phyloP scores from a whole-genome alignment of 2,113 vertebrate genomes.

The Ictalurus punctatus region DNA sequence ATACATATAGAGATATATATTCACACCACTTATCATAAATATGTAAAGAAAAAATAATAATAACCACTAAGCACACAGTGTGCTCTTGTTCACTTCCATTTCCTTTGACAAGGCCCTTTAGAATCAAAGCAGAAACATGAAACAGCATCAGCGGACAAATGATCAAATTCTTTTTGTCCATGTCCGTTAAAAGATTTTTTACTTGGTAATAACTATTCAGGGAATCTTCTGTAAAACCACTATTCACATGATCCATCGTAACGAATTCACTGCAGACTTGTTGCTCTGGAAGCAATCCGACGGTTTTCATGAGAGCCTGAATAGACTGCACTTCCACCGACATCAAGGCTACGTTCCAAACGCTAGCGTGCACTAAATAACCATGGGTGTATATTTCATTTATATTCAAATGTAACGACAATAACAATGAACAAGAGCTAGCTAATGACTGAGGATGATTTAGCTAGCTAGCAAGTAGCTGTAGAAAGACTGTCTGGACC shows the following conservation, averaged over 20 bases:
- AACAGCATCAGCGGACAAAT: neutral
- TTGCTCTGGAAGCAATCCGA: slow-evolving; percentile 43
- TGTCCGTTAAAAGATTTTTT: neutral
- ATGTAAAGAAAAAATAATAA: slow-evolving; percentile 63
- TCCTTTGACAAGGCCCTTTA: slow-evolving; percentile 68
- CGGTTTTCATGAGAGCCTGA: neutral
- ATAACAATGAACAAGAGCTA: neutral
- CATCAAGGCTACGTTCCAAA: neutral
- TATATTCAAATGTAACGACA: neutral
- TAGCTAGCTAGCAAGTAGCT: neutral
- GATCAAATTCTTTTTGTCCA: neutral
- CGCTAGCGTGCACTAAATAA: neutral
- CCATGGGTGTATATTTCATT: neutral
- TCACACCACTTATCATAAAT: slow-evolving; percentile 76
- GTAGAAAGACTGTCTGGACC: neutral
- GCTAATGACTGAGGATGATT: neutral
- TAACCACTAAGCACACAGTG: slow-evolving; percentile 80
- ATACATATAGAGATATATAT: slow-evolving; percentile 12
- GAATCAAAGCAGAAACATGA: slow-evolving; percentile 64
- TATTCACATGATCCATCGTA: slow-evolving; percentile 55
- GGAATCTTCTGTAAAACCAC: slow-evolving; percentile 76
- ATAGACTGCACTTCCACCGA: neutral
- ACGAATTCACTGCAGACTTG: neutral
- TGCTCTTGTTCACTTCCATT: slow-evolving; percentile 58
- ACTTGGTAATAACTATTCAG: slow-evolving; percentile 67